Evolutionary conservation across 2,888 invertebrate genomes (phyloP).

Genomic region (Acheta domesticus): DNA sequence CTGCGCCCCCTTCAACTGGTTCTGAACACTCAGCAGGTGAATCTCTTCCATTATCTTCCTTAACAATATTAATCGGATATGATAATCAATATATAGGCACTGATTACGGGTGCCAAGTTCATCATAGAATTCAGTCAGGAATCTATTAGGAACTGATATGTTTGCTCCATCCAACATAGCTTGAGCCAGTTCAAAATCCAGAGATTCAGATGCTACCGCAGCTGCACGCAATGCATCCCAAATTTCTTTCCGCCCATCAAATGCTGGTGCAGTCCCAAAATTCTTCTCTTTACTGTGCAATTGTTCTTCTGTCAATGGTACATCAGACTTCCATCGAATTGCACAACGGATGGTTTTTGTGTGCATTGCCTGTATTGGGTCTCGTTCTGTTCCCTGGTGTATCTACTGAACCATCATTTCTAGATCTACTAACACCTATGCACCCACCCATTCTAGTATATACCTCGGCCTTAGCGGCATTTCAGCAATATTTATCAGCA

Average conservation of each 20-base stretch:
- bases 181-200: conserved; percentile 91
- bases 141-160: conserved; percentile 90
- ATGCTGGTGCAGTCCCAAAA: conserved; percentile 99
- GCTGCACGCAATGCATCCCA: conserved; percentile 97
- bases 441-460: conserved; percentile 84
- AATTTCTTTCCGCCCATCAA: conserved; percentile 94
- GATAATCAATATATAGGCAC: conserved; percentile 94
- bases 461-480: conserved; percentile 53
- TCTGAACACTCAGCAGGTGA: conserved; percentile 86
- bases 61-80: conserved; percentile 91
- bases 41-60: conserved; percentile 82
- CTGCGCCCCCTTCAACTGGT: conserved; percentile 77
- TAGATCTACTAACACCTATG: conserved; percentile 77
- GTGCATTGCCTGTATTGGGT: conserved; percentile 65
- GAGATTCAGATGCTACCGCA: conserved; percentile 83
- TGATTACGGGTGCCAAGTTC: conserved; percentile 94
- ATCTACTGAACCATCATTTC: conserved; percentile 77
- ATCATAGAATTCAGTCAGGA: conserved; percentile 94
- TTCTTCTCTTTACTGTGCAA: conserved; percentile 91
- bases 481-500: conserved; percentile 49
- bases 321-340: conserved; percentile 96
- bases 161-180: conserved; percentile 95
- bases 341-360: conserved; percentile 91
- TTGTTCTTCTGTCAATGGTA: conserved; percentile 92
- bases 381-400: conserved; percentile 77